phyloP scores from a whole-genome alignment of 2,113 vertebrate genomes.

The Condylura cristata region DNA sequence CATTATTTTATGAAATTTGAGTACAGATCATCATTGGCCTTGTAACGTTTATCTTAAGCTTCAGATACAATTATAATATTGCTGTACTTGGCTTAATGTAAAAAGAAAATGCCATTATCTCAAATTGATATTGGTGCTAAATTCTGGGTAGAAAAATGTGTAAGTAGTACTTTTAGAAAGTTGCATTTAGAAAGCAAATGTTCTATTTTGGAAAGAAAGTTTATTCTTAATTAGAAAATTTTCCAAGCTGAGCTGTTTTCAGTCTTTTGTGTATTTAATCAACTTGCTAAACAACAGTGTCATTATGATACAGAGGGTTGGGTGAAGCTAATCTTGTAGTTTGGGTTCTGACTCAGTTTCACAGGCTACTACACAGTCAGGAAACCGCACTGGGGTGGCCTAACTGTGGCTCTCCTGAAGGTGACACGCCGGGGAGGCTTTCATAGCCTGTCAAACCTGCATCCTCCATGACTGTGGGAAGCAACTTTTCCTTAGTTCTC shows the following conservation, averaged over 20 bases:
- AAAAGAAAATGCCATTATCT: not conserved
- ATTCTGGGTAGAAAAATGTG: not conserved
- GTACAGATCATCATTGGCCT: fast-evolving
- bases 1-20: not conserved
- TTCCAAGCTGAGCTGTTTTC: not conserved
- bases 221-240: not conserved
- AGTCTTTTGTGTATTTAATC: not conserved
- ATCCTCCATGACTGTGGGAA: conserved; percentile 50
- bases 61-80: not conserved
- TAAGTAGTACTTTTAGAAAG: not conserved
- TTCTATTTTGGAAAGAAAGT: conserved; percentile 19
- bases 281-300: not conserved
- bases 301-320: not conserved
- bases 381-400: not conserved
- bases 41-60: not conserved
- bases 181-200: not conserved
- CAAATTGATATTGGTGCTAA: not conserved
- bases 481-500: not conserved
- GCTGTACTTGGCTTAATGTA: not conserved
- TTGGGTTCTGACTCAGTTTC: not conserved
- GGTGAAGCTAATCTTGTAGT: not conserved
- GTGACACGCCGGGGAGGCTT: not conserved
- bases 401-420: not conserved
- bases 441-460: not conserved
- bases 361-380: not conserved